Conservation (phyloP, 2,797 vertebrate genomes). For the Mycteria americana region DNA sequence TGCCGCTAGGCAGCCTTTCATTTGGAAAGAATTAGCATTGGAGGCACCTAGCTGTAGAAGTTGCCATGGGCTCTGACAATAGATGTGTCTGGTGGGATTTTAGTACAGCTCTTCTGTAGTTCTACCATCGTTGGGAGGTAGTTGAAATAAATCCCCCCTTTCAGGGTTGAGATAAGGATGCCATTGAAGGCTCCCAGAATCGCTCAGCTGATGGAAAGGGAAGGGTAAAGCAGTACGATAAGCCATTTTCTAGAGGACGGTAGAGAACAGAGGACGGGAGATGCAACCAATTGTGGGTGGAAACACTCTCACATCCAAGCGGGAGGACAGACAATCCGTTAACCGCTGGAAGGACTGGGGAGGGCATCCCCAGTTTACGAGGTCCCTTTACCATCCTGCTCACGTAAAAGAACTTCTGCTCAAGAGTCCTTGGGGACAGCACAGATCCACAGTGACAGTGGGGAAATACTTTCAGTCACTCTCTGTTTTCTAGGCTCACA, state of each 20-base stretch:
- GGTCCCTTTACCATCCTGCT: neutral
- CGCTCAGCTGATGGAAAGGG: neutral
- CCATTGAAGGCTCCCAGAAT: neutral
- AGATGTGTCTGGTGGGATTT: neutral
- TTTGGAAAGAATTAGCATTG: neutral
- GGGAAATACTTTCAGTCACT: neutral
- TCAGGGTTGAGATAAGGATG: neutral
- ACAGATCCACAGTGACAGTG: neutral
- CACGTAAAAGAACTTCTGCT: neutral
- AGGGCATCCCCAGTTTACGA: neutral
- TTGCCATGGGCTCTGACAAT: neutral
- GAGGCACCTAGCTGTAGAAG: neutral
- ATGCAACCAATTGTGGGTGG: neutral
- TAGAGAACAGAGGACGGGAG: neutral
- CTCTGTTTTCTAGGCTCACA: neutral
- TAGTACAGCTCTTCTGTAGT: neutral
- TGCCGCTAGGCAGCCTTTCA: neutral
- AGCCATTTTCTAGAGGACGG: neutral
- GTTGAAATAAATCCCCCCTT: neutral
- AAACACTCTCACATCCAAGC: neutral
- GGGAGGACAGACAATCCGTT: neutral
- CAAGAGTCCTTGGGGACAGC: neutral
- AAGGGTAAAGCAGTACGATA: neutral
- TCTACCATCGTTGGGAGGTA: rapidly evolving
- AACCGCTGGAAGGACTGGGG: neutral